Conservation (phyloP, 2,888 invertebrate species). For the Geophilus truncorum region DNA sequence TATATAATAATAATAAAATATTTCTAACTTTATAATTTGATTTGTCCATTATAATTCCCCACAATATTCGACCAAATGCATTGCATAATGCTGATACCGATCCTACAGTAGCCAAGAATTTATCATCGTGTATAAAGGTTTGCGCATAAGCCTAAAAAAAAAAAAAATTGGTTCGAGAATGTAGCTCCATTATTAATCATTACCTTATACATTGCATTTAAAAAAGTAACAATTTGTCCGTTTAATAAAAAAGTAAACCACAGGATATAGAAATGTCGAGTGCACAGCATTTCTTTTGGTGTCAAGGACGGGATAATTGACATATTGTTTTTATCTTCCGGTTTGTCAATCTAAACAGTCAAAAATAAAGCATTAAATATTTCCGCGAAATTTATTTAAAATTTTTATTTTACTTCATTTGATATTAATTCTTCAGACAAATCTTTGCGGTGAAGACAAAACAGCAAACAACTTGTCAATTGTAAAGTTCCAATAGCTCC, state of each 20-base stretch:
- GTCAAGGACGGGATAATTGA: slow-evolving; percentile 38
- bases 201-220: slow-evolving; percentile 49
- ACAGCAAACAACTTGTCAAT: slow-evolving; percentile 43
- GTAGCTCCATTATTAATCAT: neutral
- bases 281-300: slow-evolving; percentile 42
- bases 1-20: neutral
- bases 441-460: too few relatives aligned
- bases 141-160: slow-evolving; percentile 47
- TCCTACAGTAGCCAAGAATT: slow-evolving; percentile 51
- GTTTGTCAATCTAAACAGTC: too few relatives aligned
- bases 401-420: too few relatives aligned
- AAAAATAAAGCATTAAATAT: too few relatives aligned
- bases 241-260: slow-evolving; percentile 47
- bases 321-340: too few relatives aligned
- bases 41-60: slow-evolving; percentile 51
- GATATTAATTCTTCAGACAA: slow-evolving; percentile 38
- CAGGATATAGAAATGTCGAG: slow-evolving; percentile 45
- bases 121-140: slow-evolving; percentile 51
- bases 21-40: slow-evolving; percentile 47
- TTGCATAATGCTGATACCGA: slow-evolving; percentile 52
- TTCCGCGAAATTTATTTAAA: too few relatives aligned
- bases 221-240: slow-evolving; percentile 44
- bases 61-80: slow-evolving; percentile 49
- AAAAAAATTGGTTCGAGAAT: neutral
- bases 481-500: slow-evolving; percentile 44